Base-by-base conservation (phyloP, 2,888 invertebrate genomes). In the Idaea biselata region DNA sequence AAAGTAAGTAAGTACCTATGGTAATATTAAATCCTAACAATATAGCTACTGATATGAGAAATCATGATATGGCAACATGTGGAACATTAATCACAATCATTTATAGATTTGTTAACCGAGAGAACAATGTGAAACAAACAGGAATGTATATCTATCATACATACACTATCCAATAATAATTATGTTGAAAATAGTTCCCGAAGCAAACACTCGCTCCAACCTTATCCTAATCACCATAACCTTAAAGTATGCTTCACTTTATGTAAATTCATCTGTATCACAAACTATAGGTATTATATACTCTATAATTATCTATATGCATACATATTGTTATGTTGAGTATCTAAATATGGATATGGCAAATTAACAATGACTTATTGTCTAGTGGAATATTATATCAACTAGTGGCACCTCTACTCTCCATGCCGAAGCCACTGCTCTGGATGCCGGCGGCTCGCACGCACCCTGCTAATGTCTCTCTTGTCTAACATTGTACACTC, bases 291-390 rank as follows among this genome's bases (percentile, higher is more conserved):
- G 82, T 87, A 86, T 84, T 83, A 83, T 79, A 82, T 87, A 88
- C 80, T 86, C 85, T 89, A 87, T 87, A 83, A 78, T 78, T 84
- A 74, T 84, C 84, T 87, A 86, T 86, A 81, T 83, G 84, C 83
- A 83, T 86, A 84, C 81, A 79, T 80, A 73, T 75, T 88, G 88
- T 87, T 14, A 87, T 84, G 83, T 87, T 85, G 88, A 91, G 89
- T 91, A 89, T 89, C 91, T 91, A 89, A 89, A 86, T 81, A 87
- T 86, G 84, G 89, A 89, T 91, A 91, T 91, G 91, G 91, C 91
- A 91, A 91, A 89, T 89, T 89, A 91, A 87, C 73, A 87, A 87
- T 84, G 86, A 86, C 91, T 91, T 91, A 91, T 91, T 91, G 90
- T 91, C 91, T 91, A 91, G 77, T 90, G 91, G 89, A 91, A 90